Evolutionary conservation across 2,888 invertebrate genomes (phyloP), one percentile per base, ranked within the genome.

Genomic region (Thyatira batis): DNA sequence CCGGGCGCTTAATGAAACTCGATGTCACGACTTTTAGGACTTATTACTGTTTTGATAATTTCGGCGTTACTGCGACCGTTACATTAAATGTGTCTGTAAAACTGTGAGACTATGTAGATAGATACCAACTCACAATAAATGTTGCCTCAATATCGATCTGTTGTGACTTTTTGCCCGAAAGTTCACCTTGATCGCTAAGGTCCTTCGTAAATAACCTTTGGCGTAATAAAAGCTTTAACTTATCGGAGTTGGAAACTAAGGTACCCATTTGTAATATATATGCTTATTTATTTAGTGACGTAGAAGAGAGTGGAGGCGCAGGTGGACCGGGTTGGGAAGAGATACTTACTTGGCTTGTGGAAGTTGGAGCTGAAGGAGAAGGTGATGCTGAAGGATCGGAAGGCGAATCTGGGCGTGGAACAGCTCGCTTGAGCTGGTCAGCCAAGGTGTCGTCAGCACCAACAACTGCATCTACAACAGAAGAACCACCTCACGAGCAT

Each of bases 271-370:
- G 33, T 33, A 39, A 13, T 17, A 39, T 45, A 6, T 13, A 6
- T 23, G 13, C 11, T 17, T 23, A 25, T 46, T 20, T 21, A 13
- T 48, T 10, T 66, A 90, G 90, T 54, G 85, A 86, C 17, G 61
- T 76, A n/a, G 90, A 87, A 61, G 89, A 88, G 54, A 80, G 61
- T 48, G 77, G 78, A 45, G 86, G 90, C 3, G 84, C 89, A 8
- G 89, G 85, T 3, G 89, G 90, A 11, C 86, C 90, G 0, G 90
- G 88, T 0, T 91, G 95, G 68, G 95, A 97, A 78, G 98, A 98
- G 87, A 95, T 98, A 52, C 95, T 98, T 79, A 96, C 97, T 20
- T 98, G 98, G 97, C 90, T 98, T 63, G 94, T 98, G 63, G 98
- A 98, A 89, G 97, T 98, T 5, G 97, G 95, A 76, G 97, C 95